Evolutionary conservation across 1,140 invertebrate genomes (phyloP).

Genomic region (Ooceraea biroi): DNA sequence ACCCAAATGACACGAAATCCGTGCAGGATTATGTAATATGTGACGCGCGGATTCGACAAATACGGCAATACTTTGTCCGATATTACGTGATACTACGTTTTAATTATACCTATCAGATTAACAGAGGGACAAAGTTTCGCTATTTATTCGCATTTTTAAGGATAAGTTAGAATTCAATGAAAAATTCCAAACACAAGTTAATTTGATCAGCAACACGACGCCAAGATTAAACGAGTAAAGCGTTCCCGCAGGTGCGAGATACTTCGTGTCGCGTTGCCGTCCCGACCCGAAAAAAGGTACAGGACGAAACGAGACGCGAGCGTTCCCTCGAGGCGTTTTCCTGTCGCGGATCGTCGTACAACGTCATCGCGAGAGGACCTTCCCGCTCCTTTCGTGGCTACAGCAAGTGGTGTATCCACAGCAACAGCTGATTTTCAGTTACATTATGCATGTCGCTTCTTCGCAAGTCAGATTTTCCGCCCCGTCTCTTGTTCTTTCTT

Average conservation of each 20-base stretch:
- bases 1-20: neutral
- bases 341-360: constrained; percentile 25
- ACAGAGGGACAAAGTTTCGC: neutral
- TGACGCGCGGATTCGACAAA: neutral
- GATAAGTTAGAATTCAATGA: neutral
- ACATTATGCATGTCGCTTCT: constrained; percentile 69
- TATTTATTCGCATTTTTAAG: neutral
- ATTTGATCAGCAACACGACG: constrained; percentile 25
- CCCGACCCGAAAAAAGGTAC: neutral
- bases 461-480: constrained; percentile 40
- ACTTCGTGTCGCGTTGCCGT: constrained; percentile 15
- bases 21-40: constrained; percentile 7
- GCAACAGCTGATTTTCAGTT: constrained; percentile 61
- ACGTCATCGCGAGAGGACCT: constrained; percentile 29
- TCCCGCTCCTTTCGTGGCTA: constrained; percentile 42
- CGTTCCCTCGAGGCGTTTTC: constrained; percentile 11
- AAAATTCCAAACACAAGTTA: constrained; percentile 3
- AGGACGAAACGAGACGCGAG: constrained; percentile 7
- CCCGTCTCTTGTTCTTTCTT: neutral
- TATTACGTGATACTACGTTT: no score
- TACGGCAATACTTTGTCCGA: no score
- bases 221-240: constrained; percentile 46
- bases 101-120: neutral
- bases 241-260: constrained; percentile 31
- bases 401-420: constrained; percentile 65